Evolutionary conservation across 2,113 vertebrate species (phyloP).

Genomic region (pig (Sus scrofa)): T2T-Sscrofa CM000813.6:93508001-93508500

Average conservation of each 20-base stretch:
- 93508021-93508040: background rate
- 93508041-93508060: background rate
- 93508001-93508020: background rate
- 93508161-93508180: background rate
- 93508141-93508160: background rate
- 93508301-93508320: conserved; percentile 44
- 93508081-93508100: background rate
- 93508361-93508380: conserved; percentile 72
- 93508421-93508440: conserved; percentile 72
- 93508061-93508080: background rate
- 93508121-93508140: background rate
- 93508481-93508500: conserved; percentile 62
- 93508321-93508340: conserved; percentile 66
- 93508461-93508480: conserved; percentile 79
- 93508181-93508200: background rate
- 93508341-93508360: conserved; percentile 72
- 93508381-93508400: conserved; percentile 73
- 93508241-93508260: background rate
- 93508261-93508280: background rate
- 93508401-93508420: conserved; percentile 70
- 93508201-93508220: background rate
- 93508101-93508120: fast-evolving
- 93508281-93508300: background rate
- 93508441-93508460: conserved; percentile 68
- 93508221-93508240: background rate